These are phyloP conservation scores for Ophioderma brevispina DNA, from an alignment of 35 echinoderm and acorn worm species.

Conservation along the genomic window DNA sequence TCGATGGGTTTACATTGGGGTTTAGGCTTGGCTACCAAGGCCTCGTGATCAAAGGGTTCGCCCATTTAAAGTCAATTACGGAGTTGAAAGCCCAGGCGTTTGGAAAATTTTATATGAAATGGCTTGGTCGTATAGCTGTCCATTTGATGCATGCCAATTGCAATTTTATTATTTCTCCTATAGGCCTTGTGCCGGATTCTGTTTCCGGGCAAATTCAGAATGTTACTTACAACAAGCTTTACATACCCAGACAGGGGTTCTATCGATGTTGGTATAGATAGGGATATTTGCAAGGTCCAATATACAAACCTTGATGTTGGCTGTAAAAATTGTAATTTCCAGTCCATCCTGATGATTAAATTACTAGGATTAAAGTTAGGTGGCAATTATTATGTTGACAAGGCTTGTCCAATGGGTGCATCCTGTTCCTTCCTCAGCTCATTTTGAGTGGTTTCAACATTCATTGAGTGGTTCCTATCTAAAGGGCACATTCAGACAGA, in stretches of 20 bases:
- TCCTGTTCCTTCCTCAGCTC: background rate
- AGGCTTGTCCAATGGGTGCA: background rate
- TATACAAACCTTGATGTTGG: background rate
- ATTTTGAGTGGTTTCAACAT: background rate
- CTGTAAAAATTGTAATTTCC: background rate
- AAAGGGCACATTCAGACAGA: background rate
- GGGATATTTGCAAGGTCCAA: background rate
- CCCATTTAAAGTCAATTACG: background rate
- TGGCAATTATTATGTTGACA: slow-evolving; percentile 2
- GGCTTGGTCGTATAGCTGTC: background rate
- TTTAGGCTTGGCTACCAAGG: background rate
- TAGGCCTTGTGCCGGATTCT: background rate
- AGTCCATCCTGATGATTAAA: background rate
- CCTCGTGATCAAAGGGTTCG: background rate
- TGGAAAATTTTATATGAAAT: background rate
- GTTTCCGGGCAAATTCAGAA: background rate
- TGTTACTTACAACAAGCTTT: background rate
- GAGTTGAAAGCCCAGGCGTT: background rate
- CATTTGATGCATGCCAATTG: background rate
- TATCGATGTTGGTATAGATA: background rate
- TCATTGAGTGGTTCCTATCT: background rate
- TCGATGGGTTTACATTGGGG: background rate
- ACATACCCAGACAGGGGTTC: background rate
- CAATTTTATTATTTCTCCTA: background rate
- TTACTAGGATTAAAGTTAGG: background rate